phyloP scores from a whole-genome alignment of 2,797 vertebrate species.

The Salmo trutta region DNA sequence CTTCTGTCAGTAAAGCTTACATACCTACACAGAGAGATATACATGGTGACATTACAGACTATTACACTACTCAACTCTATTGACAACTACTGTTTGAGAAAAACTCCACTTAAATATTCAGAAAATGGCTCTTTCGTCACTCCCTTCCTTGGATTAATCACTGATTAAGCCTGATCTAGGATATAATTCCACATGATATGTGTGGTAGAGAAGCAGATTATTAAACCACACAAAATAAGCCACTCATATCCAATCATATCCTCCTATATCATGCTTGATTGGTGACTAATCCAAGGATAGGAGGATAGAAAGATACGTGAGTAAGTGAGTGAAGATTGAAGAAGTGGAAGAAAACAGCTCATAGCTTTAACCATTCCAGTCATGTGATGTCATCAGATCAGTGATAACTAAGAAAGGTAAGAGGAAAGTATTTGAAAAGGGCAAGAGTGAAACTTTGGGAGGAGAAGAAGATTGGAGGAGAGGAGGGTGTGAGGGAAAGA shows the following conservation, averaged over 20 bases:
- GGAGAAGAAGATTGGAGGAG: background rate
- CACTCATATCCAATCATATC: background rate
- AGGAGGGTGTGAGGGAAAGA: background rate
- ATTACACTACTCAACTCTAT: background rate
- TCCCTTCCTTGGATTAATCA: background rate
- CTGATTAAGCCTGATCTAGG: background rate
- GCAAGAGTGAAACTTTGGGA: background rate
- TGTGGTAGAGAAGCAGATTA: background rate
- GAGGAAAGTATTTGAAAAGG: too few relatives aligned
- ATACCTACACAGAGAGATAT: background rate
- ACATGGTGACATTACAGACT: constrained; percentile 14
- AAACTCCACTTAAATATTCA: background rate
- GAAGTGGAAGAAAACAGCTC: too few relatives aligned
- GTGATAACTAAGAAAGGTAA: too few relatives aligned
- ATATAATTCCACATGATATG: background rate
- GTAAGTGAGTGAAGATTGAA: too few relatives aligned
- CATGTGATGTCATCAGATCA: too few relatives aligned
- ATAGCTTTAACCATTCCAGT: too few relatives aligned
- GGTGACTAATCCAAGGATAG: background rate
- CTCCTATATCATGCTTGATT: background rate
- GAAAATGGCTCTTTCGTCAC: too few relatives aligned
- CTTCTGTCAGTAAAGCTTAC: constrained; percentile 18
- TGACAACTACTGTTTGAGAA: background rate
- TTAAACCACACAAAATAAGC: background rate
- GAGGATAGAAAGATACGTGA: background rate